Base-by-base conservation (phyloP, 2,888 invertebrate genomes). In the Sphaerophoria taeniata region DNA sequence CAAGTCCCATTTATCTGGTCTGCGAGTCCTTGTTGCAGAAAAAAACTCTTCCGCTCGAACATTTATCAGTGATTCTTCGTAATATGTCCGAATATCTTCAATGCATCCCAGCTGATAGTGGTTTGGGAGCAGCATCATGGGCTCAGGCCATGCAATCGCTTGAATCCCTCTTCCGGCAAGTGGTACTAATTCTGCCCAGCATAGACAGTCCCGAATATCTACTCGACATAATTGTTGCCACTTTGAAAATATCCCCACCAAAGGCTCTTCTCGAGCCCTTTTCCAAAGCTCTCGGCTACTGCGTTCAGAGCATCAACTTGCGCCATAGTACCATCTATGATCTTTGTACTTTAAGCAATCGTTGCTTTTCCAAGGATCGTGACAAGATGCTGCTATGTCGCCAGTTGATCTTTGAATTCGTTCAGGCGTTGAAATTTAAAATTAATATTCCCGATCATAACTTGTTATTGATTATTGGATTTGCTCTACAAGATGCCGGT, bases 381-480 rank as follows among this genome's bases (percentile, higher is more conserved):
- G 99, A 99, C 93, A 98, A 98, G 93, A 94, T 98, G 91, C 95
- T 97, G 87, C 94, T 99, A 60, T 97, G 98, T 69, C 94, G 99
- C 69, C 97, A 97, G 89, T 95, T 98, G 71, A 97, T 99, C 55
- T 97, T 96, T 91, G 99, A 99, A 92, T 93, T 99, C 88, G 96
- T 99, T 60, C 98, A 98, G 91, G 98, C 98, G 0, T 93, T 99
- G 81, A 97, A 98, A 91, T 98, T 99, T 91, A 99, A 99, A 93
- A 96, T 96, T 11, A 96, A 96, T 45, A 95, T 99, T 87, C 98
- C 99, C 0, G 99, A 99, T 91, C 96, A 97, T 60, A 99, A 99
- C 93, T 95, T 99, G 80, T 93, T 99, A 51, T 95, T 98, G 90
- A 94, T 99, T 16, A 96, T 99, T 72, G 97, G 96, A 89, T 95